Evolutionary conservation across 2,113 vertebrate genomes (phyloP).

Genomic region (Falcunculus frontatus): DNA sequence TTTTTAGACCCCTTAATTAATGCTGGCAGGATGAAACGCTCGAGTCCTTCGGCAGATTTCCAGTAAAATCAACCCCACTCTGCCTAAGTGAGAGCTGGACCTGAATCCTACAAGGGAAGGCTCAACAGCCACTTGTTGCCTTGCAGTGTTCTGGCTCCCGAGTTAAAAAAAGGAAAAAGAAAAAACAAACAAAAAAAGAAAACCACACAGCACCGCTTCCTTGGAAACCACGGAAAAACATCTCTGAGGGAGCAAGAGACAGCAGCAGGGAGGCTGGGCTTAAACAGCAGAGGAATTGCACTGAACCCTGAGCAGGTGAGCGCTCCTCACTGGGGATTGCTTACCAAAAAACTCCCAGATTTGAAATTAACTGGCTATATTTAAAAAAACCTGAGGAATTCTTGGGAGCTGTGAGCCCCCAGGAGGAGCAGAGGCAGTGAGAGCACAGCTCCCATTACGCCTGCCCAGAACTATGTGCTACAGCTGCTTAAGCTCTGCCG

Average conservation of each 20-base stretch:
- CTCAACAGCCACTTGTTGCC: neutral
- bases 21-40: neutral
- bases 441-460: neutral
- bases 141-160: neutral
- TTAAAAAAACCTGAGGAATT: neutral
- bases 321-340: neutral
- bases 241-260: neutral
- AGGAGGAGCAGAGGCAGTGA: neutral
- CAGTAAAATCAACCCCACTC: neutral
- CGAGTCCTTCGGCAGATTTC: neutral
- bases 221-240: conserved; percentile 4
- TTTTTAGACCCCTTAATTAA: conserved; percentile 19
- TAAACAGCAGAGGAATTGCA: neutral
- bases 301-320: neutral
- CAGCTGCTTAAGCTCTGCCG: neutral
- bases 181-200: neutral
- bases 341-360: neutral
- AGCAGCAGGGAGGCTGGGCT: neutral
- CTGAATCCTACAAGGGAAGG: neutral
- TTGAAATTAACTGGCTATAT: neutral
- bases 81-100: neutral
- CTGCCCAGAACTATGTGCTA: neutral
- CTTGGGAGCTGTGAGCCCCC: neutral
- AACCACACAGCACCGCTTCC: neutral
- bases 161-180: neutral